Evolutionary conservation across 2,888 invertebrate species (phyloP).

Genomic region (Acrobasis repandana): DNA sequence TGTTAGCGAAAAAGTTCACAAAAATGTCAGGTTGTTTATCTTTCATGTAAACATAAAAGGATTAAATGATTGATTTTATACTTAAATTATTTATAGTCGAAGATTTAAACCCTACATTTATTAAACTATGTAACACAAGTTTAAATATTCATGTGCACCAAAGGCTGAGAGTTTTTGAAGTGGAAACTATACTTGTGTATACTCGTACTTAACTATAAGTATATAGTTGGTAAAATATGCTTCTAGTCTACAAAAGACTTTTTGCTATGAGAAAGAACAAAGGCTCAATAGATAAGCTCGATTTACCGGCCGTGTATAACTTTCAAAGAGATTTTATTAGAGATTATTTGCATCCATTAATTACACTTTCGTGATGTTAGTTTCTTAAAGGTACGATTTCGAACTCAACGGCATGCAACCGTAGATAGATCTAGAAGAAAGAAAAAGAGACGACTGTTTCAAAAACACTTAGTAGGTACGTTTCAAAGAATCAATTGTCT

Average conservation of each 20-base stretch:
- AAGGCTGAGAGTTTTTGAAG: too few species aligned
- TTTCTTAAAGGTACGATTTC: slow-evolving; percentile 16
- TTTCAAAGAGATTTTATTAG: slow-evolving; percentile 39
- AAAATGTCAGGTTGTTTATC: background rate
- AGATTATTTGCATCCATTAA: slow-evolving; percentile 39
- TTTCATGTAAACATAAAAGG: background rate
- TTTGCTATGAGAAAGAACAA: slow-evolving; percentile 56
- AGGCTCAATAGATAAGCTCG: slow-evolving; percentile 41
- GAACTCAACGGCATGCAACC: background rate
- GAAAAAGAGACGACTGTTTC: too few species aligned
- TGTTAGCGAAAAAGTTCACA: background rate
- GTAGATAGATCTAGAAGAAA: slow-evolving; percentile 35
- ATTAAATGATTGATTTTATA: background rate
- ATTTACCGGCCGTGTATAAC: slow-evolving; percentile 27
- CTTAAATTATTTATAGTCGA: background rate
- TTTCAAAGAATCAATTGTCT: too few species aligned
- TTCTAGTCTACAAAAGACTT: slow-evolving; percentile 32
- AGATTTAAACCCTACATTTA: too few species aligned
- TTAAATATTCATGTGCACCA: too few species aligned
- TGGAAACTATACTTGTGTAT: too few species aligned
- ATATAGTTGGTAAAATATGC: background rate
- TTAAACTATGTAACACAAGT: too few species aligned
- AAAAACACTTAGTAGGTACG: too few species aligned
- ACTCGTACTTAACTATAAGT: too few species aligned
- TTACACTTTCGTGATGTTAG: slow-evolving; percentile 17